Base-by-base conservation (phyloP, 2,888 invertebrate genomes). In the Chalcis sispes region DNA sequence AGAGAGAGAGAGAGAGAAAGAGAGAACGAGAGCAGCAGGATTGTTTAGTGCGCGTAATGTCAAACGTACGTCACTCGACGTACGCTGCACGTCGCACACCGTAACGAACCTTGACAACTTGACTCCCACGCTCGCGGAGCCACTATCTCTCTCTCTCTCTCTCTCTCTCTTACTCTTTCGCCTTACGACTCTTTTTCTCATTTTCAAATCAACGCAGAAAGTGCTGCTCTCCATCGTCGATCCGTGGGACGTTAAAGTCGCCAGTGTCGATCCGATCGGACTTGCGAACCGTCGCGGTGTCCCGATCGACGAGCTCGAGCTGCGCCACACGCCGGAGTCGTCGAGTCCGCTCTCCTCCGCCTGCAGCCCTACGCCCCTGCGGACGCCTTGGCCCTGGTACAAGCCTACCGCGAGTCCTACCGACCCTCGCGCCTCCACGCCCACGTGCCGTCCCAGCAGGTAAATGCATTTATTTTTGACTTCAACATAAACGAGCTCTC, bases 201-300 rank as follows among this genome's bases (percentile, higher is more conserved):
- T n/a, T n/a, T n/a, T n/a, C n/a, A n/a, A n/a, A n/a, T n/a, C n/a
- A n/a, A n/a, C n/a, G 80, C 82, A 84, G 84, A 84, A 82, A 80
- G 83, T 83, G 79, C 81, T 87, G 82, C 83, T 88, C 81, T 88
- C 88, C 82, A 88, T 87, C 81, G 85, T 84, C 78, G 85, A 88
- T 82, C 88, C 88, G 80, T 88, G 88, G 88, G 86, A 87, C 82
- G 86, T 82, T 36, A 83, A 82, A 83, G 83, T 88, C 66, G 88
- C 88, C 84, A 87, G 86, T 85, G 85, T 87, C 78, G 84, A 86
- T 78, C 87, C 87, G 79, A 75, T 85, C 78, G 82, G 83, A 73
- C 75, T 87, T 75, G 82, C 84, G 66, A 79, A 80, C 73, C 83
- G 85, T 78, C 86, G 86, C 15, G 69, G 64, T 20, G 52, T 73